Percentiles rank a stretch among this genome's conserved stretches.
Evolutionary conservation across 1,140 invertebrate genomes (phyloP).

Genomic region (Drosophila parabipectinata): DNA sequence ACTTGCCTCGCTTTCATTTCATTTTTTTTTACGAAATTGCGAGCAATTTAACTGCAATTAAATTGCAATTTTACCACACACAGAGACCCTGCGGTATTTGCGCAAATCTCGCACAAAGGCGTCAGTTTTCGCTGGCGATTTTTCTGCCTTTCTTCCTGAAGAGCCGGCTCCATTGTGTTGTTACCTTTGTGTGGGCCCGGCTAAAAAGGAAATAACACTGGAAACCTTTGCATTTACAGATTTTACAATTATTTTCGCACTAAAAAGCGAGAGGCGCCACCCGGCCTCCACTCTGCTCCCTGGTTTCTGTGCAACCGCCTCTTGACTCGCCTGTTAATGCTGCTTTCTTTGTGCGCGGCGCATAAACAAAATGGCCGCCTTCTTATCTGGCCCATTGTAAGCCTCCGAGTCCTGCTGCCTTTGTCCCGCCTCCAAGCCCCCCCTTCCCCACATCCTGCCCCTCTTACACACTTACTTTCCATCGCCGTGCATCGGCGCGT

Average conservation of each 20-base stretch:
- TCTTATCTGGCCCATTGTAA: conserved; percentile 56
- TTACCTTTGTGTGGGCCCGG: conserved; percentile 53
- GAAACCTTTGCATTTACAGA: conserved; percentile 53
- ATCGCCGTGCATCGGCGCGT: conserved; percentile 49
- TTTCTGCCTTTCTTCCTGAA: conserved; percentile 30
- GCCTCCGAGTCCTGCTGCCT: conserved; percentile 8
- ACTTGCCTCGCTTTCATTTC: neutral
- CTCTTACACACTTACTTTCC: conserved; percentile 9
- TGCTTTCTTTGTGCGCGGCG: conserved; percentile 67
- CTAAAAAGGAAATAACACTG: conserved; percentile 53
- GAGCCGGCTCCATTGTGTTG: conserved; percentile 49
- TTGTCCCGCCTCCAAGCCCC: neutral
- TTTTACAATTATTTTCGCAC: conserved; percentile 79
- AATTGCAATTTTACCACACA: conserved; percentile 79
- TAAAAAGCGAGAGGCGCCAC: conserved; percentile 58
- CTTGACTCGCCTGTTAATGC: conserved; percentile 66
- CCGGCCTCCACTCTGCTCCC: neutral
- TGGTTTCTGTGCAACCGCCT: conserved; percentile 52
- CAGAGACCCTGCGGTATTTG: conserved; percentile 26
- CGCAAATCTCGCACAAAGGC: conserved; percentile 64
- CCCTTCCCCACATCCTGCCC: neutral
- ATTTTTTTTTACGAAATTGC: conserved; percentile 53
- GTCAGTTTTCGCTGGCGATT: conserved; percentile 23
- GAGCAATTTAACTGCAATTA: conserved; percentile 79
- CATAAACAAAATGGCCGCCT: conserved; percentile 79